Evolutionary conservation across 2,797 vertebrate species (phyloP).

Genomic region (Fratercula arctica): DNA sequence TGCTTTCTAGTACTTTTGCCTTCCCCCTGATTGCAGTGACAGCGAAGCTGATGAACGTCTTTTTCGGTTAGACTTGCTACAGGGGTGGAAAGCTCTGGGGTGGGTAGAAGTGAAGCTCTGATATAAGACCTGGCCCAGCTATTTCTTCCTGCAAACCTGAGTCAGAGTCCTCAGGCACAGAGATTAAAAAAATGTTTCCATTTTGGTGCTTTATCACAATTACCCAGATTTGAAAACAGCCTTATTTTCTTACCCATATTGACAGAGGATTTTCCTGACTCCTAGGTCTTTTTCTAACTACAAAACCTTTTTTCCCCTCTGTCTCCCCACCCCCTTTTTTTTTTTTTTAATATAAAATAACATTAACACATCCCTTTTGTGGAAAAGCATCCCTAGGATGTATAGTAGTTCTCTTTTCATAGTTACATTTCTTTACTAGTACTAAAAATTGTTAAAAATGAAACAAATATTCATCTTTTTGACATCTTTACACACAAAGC

Average conservation of each 20-base stretch:
- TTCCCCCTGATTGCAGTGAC: background rate
- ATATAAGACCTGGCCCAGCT: background rate
- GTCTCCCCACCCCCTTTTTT: accelerated
- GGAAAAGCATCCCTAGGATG: background rate
- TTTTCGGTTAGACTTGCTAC: background rate
- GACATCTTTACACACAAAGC: background rate
- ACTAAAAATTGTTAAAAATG: background rate
- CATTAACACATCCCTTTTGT: background rate
- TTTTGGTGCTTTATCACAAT: background rate
- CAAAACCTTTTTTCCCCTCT: accelerated
- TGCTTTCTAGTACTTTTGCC: background rate
- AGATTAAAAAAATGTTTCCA: background rate
- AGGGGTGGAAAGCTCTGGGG: background rate
- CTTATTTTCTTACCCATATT: background rate
- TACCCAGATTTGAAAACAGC: background rate
- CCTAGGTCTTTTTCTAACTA: background rate
- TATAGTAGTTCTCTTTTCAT: background rate
- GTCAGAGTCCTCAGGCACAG: background rate
- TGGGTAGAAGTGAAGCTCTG: background rate
- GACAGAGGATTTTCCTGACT: background rate
- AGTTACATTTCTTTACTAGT: background rate
- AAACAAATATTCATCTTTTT: background rate
- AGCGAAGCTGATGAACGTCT: background rate
- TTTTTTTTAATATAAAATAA: background rate
- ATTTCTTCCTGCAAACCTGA: background rate